Percentiles rank a stretch among this genome's conserved stretches.
phyloP scores from a whole-genome alignment of 2,888 invertebrate genomes.

The Hypselothyrea guttata region DNA sequence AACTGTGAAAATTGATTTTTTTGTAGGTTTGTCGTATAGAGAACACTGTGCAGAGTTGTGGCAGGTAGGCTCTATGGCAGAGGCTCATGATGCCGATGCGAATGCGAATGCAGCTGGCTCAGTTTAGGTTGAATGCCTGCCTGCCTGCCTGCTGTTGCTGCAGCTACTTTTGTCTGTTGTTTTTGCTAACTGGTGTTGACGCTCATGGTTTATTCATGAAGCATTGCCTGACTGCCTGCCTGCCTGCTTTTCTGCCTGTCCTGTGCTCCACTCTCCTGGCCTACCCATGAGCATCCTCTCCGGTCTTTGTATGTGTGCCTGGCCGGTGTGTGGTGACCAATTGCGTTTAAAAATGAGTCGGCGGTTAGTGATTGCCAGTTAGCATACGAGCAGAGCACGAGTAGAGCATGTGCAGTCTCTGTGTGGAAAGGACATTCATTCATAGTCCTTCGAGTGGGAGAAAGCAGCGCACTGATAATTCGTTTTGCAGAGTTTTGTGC shows the following conservation, averaged over 20 bases:
- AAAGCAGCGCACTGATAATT: conserved; percentile 52
- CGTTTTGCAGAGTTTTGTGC: conserved; percentile 46
- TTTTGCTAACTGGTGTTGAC: conserved; percentile 66
- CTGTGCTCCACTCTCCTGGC: too few relatives aligned
- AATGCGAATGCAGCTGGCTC: conserved; percentile 21
- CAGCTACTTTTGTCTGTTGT: conserved; percentile 33
- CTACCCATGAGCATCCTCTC: neutral
- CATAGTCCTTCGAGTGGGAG: conserved; percentile 29
- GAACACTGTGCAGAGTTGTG: too few relatives aligned
- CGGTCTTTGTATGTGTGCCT: conserved; percentile 20
- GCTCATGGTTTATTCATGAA: conserved; percentile 64
- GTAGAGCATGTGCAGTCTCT: too few relatives aligned
- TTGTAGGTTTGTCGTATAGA: too few relatives aligned
- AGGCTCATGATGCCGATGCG: conserved; percentile 7
- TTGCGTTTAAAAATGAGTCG: conserved; percentile 62
- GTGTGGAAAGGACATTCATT: conserved; percentile 18
- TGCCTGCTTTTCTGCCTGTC: neutral
- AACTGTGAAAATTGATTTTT: neutral
- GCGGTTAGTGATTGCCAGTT: conserved; percentile 64
- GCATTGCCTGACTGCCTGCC: conserved; percentile 26
- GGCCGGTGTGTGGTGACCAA: conserved; percentile 49
- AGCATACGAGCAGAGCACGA: conserved; percentile 43
- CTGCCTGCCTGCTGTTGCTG: conserved; percentile 5
- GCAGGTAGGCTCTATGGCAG: conserved; percentile 2
- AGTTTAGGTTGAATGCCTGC: conserved; percentile 19